A percentile compares a stretch with the other conserved stretches of the same genome.
These are phyloP conservation scores for Troglohyphantes excavatus DNA, from an alignment of 2,888 invertebrate genomes.

Conservation along the genomic window DNA sequence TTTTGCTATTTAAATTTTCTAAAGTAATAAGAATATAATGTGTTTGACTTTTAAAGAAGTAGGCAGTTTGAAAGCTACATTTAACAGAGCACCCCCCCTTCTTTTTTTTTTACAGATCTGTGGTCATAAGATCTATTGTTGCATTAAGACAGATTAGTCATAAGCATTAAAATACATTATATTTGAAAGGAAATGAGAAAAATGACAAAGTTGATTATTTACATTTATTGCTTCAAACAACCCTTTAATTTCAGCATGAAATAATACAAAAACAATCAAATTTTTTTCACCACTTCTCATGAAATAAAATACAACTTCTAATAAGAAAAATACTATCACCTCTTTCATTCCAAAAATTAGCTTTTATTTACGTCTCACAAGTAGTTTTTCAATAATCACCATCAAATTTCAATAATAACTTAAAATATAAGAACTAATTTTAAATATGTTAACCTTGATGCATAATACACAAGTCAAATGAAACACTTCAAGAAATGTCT, in stretches of 20 bases:
- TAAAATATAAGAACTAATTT: slow-evolving; percentile 8
- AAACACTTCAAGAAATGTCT: not conserved
- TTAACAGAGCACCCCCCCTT: no score
- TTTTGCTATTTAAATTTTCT: no score
- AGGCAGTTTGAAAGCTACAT: no score
- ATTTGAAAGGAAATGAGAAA: not conserved
- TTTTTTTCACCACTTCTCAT: slow-evolving; percentile 30
- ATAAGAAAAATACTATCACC: slow-evolving; percentile 66
- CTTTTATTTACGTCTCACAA: slow-evolving; percentile 14
- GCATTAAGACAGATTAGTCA: no score
- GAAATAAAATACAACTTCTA: slow-evolving; percentile 59
- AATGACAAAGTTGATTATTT: slow-evolving; percentile 52
- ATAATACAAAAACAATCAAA: slow-evolving; percentile 68
- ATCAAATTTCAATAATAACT: slow-evolving; percentile 1
- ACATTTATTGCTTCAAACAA: slow-evolving; percentile 79
- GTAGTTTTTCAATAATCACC: not conserved
- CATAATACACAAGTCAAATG: not conserved
- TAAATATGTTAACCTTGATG: slow-evolving; percentile 4
- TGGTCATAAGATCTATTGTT: no score
- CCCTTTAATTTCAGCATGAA: slow-evolving; percentile 70
- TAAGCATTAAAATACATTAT: not conserved
- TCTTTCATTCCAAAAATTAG: slow-evolving; percentile 53
- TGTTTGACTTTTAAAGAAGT: no score
- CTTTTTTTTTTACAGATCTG: no score
- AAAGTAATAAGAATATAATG: no score